phyloP scores from a whole-genome alignment of 2,113 vertebrate genomes.

The Pardalotus punctatus region DNA sequence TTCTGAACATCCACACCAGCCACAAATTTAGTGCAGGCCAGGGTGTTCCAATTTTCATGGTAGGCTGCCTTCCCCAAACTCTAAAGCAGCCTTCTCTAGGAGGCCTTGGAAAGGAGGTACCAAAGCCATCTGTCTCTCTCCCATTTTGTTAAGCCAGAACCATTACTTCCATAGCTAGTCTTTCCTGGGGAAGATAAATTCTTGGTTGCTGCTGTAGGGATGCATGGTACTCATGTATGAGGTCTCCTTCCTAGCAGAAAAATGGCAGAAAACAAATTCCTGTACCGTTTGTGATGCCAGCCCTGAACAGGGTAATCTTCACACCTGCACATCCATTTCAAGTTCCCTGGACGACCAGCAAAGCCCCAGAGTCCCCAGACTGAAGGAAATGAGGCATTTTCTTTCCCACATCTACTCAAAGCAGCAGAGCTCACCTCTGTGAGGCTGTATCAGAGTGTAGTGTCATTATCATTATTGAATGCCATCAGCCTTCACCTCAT shows the following conservation, averaged over 20 bases:
- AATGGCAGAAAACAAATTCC: neutral
- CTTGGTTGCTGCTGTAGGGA: neutral
- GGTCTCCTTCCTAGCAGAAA: neutral
- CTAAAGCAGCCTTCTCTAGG: neutral
- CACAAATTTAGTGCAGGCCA: neutral
- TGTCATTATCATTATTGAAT: neutral
- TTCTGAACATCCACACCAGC: neutral
- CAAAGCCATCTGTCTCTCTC: neutral
- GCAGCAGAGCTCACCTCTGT: neutral
- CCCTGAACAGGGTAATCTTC: neutral
- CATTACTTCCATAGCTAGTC: neutral
- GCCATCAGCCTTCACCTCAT: neutral
- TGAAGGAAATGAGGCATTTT: neutral
- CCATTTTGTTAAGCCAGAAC: neutral
- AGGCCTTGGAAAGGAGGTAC: neutral
- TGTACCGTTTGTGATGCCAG: neutral
- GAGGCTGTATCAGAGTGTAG: neutral
- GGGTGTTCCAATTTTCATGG: neutral
- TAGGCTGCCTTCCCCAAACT: neutral
- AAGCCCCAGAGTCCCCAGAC: neutral
- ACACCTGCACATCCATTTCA: neutral
- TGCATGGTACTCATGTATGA: accelerated
- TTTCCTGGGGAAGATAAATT: neutral
- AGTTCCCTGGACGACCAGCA: neutral
- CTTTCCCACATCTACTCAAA: neutral